Evolutionary conservation across 2,888 invertebrate species (phyloP).

Genomic region (Smittia aterrima): DNA sequence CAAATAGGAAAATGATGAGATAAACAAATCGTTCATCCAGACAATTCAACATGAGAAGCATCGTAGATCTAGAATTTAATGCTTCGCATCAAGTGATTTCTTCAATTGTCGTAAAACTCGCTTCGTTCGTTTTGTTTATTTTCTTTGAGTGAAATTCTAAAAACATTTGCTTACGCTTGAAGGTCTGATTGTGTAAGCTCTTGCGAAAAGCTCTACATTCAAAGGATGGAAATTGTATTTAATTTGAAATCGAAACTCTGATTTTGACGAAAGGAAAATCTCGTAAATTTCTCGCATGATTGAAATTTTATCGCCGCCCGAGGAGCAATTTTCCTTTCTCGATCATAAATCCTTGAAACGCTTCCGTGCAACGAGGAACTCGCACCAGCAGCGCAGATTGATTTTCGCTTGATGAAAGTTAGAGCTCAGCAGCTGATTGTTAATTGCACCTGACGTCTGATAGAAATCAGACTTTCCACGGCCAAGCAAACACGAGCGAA

Average conservation of each 20-base stretch:
- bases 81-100: not conserved
- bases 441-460: not conserved
- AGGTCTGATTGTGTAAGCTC: not conserved
- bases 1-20: slow-evolving; percentile 27
- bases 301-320: slow-evolving; percentile 22
- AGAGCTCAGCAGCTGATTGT: not conserved
- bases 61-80: no score
- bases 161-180: not conserved
- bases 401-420: not conserved
- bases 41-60: not conserved
- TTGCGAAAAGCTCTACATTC: not conserved
- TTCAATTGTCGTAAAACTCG: not conserved
- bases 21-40: not conserved
- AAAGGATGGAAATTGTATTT: not conserved
- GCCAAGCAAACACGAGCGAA: not conserved
- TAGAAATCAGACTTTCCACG: not conserved
- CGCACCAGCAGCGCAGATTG: not conserved
- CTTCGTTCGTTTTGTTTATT: not conserved
- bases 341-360: not conserved
- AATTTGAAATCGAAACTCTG: not conserved
- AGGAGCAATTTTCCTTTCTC: slow-evolving; percentile 6
- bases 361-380: not conserved
- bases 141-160: not conserved
- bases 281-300: slow-evolving; percentile 13
- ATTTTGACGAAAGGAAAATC: slow-evolving; percentile 9